Evolutionary conservation across 2,888 invertebrate genomes (phyloP).

Genomic region (Ryuthela nishihirai): DNA sequence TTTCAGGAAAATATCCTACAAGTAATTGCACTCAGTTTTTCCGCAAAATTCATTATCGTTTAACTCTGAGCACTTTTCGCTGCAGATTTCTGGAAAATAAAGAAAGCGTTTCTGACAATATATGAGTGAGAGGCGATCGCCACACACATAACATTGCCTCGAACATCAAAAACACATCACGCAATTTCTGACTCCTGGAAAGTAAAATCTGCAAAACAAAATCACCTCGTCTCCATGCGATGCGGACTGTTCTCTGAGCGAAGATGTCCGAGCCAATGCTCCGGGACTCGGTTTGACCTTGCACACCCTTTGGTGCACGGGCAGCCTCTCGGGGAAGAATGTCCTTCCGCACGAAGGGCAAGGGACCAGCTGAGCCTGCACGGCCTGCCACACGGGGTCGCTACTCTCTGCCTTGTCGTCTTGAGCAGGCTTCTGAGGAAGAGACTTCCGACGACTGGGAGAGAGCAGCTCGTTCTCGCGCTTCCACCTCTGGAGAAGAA

Average conservation of each 20-base stretch:
- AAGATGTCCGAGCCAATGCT: constrained; percentile 18
- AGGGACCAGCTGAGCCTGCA: constrained; percentile 59
- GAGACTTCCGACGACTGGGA: constrained; percentile 50
- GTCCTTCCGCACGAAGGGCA: constrained; percentile 65
- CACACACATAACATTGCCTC: too few relatives aligned
- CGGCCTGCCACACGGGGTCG: constrained; percentile 59
- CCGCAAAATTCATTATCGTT: too few relatives aligned
- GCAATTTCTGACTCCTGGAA: too few relatives aligned
- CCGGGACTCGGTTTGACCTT: constrained; percentile 26
- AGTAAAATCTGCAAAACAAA: too few relatives aligned
- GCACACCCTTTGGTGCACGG: constrained; percentile 62
- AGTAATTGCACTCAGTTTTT: too few relatives aligned
- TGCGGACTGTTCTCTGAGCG: constrained; percentile 20
- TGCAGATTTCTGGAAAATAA: too few relatives aligned
- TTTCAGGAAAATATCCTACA: too few relatives aligned
- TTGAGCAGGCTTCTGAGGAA: constrained; percentile 11
- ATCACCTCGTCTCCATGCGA: constrained; percentile 19
- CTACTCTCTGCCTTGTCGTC: constrained; percentile 45
- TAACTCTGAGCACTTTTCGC: too few relatives aligned
- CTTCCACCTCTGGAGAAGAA: constrained; percentile 53
- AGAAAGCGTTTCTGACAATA: too few relatives aligned
- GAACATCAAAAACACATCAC: too few relatives aligned
- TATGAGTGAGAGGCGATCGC: too few relatives aligned
- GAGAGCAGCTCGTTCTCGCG: constrained; percentile 60
- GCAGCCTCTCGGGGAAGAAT: constrained; percentile 64